Base-by-base conservation (phyloP, 37 sponge, comb jelly and placozoan species). In the Hexactinellida sp. region DNA sequence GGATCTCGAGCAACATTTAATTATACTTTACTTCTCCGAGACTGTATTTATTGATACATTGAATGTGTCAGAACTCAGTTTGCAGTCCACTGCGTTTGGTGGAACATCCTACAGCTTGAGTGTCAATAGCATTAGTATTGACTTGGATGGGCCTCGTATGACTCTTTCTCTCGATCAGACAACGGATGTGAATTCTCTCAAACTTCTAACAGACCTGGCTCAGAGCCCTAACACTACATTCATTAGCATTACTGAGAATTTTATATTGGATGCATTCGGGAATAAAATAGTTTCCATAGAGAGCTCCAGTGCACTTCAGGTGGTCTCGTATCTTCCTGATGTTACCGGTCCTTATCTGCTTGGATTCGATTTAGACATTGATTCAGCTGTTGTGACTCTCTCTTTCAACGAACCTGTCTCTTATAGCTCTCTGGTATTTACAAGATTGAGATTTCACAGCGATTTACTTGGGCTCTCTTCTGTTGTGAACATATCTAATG, bases 151-250 rank as follows among this genome's bases (percentile, higher is more conserved):
- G 25, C 76, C 76, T 63, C 25, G 5, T 7, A 28, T 63, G 13
- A 63, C 76, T 63, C 76, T 63, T 21, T 21, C 13, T 7, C 76
- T 63, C 25, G 76, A 63, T 28, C 32, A 63, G 76, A 63, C 34
- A 32, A 63, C 82, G 36, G 96, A 95, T 82, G 84, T 93, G n/a
- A 90, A 95, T 37, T 24, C 76, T 21, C 90, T 95, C 54, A 95
- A 95, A 54, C 86, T 54, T 54, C 89, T 93, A 76, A 87, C 87
- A 36, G 36, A 37, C 0, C 90, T 95, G 13, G 88, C 89, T 24
- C 87, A 85, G 23, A 87, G 83, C 36, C 19, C 0, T 34, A 54
- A 82, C 28, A 90, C 93, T 0, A 89, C 89, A 13, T 93, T 54
- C 63, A 84, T 95, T 37, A 88, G 91, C 32, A 88, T 93, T 83